Percentiles rank a stretch among this genome's conserved stretches.
phyloP scores from a whole-genome alignment of 1,140 invertebrate genomes.

The Conus betulinus region DNA sequence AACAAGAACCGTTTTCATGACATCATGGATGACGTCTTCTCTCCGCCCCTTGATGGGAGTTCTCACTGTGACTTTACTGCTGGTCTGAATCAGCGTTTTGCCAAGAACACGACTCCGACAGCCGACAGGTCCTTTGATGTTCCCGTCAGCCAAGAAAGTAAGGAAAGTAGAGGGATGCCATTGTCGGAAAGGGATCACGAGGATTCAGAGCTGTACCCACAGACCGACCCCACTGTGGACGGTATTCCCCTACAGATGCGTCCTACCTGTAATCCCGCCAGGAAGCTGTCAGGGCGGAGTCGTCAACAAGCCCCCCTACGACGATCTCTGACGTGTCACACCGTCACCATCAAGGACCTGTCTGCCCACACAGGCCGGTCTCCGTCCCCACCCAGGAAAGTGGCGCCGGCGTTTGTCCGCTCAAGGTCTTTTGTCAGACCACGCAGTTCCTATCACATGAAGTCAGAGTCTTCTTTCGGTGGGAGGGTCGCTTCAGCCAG shows the following conservation, averaged over 20 bases:
- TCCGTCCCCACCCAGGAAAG: not conserved
- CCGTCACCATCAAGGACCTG: conserved; percentile 14
- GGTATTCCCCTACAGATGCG: not conserved
- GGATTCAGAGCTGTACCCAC: not conserved
- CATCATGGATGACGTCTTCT: conserved; percentile 2
- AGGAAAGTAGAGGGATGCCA: not conserved
- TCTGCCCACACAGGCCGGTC: not conserved
- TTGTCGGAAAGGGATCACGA: not conserved
- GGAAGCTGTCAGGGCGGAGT: not conserved
- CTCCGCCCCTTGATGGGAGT: not conserved
- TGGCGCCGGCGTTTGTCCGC: not conserved
- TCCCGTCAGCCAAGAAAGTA: not conserved
- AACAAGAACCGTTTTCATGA: not conserved
- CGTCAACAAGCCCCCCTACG: not conserved
- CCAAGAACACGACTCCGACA: not conserved
- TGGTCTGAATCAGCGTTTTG: not conserved
- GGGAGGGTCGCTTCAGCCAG: not conserved
- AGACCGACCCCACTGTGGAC: not conserved
- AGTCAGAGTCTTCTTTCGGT: not conserved
- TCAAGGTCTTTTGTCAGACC: not conserved
- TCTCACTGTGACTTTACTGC: too few species aligned
- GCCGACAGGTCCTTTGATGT: not conserved
- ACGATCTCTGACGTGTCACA: conserved; percentile 7
- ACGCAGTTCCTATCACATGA: not conserved
- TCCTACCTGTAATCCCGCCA: not conserved